These are phyloP conservation scores for Sparidentex hasta DNA, from an alignment of 2,797 vertebrate genomes.

Conservation along the genomic window DNA sequence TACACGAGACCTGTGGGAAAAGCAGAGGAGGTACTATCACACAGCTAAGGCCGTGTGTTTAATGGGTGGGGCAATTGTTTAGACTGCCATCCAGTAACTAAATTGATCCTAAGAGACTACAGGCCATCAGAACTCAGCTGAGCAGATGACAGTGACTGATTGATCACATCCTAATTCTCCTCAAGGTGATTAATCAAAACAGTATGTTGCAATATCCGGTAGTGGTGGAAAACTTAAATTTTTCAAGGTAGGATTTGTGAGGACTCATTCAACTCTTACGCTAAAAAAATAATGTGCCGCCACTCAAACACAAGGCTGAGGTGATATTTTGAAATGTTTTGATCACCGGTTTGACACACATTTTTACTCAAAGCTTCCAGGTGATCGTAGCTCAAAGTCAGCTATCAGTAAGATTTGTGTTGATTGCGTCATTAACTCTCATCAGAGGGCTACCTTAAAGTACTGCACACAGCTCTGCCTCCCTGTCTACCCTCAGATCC, in stretches of 20 bases:
- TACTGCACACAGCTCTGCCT: neutral
- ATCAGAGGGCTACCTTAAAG: slow-evolving; percentile 6
- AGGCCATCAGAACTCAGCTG: slow-evolving; percentile 21
- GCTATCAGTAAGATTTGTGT: slow-evolving; percentile 1
- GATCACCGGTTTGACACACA: neutral
- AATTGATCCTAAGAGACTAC: slow-evolving; percentile 28
- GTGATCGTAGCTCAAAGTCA: neutral
- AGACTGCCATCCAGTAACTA: slow-evolving; percentile 14
- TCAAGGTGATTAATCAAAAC: slow-evolving; percentile 33
- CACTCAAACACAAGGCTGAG: neutral
- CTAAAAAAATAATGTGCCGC: neutral
- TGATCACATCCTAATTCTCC: slow-evolving; percentile 25
- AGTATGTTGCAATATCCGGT: neutral
- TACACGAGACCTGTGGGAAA: neutral
- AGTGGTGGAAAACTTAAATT: neutral
- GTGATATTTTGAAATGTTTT: neutral
- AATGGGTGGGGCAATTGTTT: slow-evolving; percentile 18
- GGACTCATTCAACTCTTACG: neutral
- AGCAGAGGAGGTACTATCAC: slow-evolving; percentile 6
- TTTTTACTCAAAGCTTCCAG: neutral
- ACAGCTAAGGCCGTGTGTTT: slow-evolving; percentile 4
- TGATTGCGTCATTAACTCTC: slow-evolving; percentile 15
- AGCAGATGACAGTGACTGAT: slow-evolving; percentile 42
- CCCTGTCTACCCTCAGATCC: neutral
- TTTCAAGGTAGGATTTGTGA: slow-evolving; percentile 1